phyloP scores from a whole-genome alignment of 35 echinoderm and acorn worm genomes.

The Apostichopus parvimensis region DNA sequence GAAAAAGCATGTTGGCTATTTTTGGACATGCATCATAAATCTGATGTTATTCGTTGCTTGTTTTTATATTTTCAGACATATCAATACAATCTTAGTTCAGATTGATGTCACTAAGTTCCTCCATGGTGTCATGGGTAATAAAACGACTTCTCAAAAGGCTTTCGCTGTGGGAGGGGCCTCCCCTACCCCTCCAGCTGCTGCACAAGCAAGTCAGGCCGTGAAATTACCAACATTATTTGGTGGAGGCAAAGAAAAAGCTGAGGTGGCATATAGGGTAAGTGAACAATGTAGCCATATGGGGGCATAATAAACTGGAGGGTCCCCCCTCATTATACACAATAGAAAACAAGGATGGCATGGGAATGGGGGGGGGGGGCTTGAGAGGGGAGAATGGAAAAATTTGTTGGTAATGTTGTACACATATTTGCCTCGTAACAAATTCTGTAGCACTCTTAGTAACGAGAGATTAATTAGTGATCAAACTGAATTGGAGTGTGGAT shows the following conservation, averaged over 20 bases:
- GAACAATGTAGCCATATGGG: neutral
- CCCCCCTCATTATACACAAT: too few species aligned
- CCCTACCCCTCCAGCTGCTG: neutral
- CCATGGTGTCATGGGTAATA: slow-evolving; percentile 53
- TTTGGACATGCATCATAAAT: too few species aligned
- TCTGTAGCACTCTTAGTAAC: too few species aligned
- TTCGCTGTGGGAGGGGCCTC: neutral
- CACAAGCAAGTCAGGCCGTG: neutral
- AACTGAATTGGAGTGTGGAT: too few species aligned
- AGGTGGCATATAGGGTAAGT: slow-evolving; percentile 73
- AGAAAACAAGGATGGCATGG: too few species aligned
- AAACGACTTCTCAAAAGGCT: neutral
- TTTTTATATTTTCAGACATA: slow-evolving; percentile 74
- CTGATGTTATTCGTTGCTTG: neutral
- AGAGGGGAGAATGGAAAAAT: too few species aligned
- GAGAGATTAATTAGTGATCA: too few species aligned
- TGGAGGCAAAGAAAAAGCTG: slow-evolving; percentile 86
- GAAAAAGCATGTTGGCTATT: too few species aligned
- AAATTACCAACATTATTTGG: slow-evolving; percentile 91
- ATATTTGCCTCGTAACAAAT: too few species aligned
- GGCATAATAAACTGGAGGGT: neutral
- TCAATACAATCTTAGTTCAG: slow-evolving; percentile 89
- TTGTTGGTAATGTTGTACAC: too few species aligned
- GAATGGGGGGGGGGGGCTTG: too few species aligned
- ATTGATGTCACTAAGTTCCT: slow-evolving; percentile 96